These are phyloP conservation scores for Norana najaformis DNA, from an alignment of 2,888 invertebrate species.

Conservation along the genomic window DNA sequence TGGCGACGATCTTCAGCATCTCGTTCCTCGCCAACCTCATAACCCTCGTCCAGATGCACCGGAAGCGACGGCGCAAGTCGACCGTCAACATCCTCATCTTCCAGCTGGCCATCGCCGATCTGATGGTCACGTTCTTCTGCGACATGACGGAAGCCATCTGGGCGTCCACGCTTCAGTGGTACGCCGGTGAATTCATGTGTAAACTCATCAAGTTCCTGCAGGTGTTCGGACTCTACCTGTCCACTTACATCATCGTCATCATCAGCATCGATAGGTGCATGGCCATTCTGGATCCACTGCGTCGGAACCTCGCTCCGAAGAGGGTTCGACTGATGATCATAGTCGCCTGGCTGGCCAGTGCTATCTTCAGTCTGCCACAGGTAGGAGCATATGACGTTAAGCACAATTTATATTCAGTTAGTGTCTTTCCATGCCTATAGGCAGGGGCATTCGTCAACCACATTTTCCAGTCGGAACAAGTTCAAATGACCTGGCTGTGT, in stretches of 20 bases:
- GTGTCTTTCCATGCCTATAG: no score
- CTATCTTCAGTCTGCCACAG: conserved; percentile 78
- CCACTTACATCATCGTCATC: conserved; percentile 79
- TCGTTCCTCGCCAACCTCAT: conserved; percentile 77
- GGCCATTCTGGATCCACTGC: conserved; percentile 73
- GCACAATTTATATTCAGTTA: no score
- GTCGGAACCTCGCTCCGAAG: conserved; percentile 68
- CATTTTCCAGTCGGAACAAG: not conserved
- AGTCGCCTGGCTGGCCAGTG: conserved; percentile 75
- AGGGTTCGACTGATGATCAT: conserved; percentile 68
- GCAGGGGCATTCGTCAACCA: not conserved
- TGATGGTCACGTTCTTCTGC: conserved; percentile 79
- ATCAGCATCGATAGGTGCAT: conserved; percentile 82
- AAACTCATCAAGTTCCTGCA: conserved; percentile 78
- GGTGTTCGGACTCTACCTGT: conserved; percentile 79
- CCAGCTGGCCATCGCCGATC: conserved; percentile 80
- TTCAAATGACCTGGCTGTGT: not conserved
- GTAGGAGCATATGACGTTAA: conserved; percentile 67
- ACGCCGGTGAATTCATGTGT: conserved; percentile 77
- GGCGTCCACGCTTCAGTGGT: conserved; percentile 80
- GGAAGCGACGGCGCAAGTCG: conserved; percentile 64
- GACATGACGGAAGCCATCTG: conserved; percentile 80
- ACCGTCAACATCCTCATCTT: conserved; percentile 74
- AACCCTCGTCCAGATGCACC: conserved; percentile 76
- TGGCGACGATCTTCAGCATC: conserved; percentile 73